Evolutionary conservation across 2,888 invertebrate genomes (phyloP).

Genomic region (Lasiommata megera): DNA sequence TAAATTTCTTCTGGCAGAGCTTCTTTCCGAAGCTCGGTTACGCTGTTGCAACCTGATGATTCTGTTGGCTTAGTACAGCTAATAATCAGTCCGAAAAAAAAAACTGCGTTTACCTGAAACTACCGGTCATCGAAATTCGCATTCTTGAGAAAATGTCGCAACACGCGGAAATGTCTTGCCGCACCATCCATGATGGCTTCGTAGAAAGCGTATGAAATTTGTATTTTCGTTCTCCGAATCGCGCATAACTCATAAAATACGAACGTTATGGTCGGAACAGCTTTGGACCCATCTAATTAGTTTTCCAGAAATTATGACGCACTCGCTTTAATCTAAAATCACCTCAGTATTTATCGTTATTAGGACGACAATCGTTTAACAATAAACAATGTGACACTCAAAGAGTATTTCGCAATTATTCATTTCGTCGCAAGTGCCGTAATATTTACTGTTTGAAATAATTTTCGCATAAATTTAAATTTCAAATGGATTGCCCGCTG

Average conservation of each 20-base stretch:
- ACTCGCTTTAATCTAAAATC: constrained; percentile 15
- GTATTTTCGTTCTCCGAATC: constrained; percentile 46
- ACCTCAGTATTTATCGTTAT: not conserved
- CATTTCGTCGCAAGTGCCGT: not conserved
- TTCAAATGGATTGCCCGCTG: too few species aligned
- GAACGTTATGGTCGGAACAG: constrained; percentile 41
- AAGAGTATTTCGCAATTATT: not conserved
- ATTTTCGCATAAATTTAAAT: not conserved
- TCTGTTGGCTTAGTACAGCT: too few species aligned
- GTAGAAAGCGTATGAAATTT: constrained; percentile 33
- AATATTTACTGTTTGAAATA: not conserved
- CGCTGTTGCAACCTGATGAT: too few species aligned
- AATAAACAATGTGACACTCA: not conserved
- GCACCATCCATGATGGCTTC: constrained; percentile 23
- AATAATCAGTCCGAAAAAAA: too few species aligned
- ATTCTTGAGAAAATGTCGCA: not conserved
- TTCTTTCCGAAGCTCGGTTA: too few species aligned
- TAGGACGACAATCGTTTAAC: not conserved
- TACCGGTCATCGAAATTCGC: not conserved
- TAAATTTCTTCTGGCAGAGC: too few species aligned
- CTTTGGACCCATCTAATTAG: constrained; percentile 52
- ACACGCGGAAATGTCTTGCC: not conserved
- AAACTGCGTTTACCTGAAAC: too few species aligned
- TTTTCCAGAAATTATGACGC: constrained; percentile 32
- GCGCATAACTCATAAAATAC: constrained; percentile 55